Evolutionary conservation across 2,888 invertebrate species (phyloP).

Genomic region (Hypselothyrea guttata): DNA sequence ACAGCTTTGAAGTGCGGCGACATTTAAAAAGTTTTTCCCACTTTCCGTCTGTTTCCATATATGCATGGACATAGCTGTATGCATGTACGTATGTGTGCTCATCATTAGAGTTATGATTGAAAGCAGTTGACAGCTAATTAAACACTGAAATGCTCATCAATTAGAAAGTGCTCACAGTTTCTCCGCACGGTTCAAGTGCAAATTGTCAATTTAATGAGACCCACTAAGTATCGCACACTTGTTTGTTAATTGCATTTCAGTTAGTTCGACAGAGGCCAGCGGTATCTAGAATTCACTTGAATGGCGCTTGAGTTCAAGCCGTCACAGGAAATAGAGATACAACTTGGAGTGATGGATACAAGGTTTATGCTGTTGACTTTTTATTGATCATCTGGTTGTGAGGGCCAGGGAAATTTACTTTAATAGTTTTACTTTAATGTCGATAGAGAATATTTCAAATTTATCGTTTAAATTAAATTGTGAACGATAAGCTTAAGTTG

Average conservation of each 20-base stretch:
- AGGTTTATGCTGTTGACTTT: too few species aligned
- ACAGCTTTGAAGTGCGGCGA: constrained; percentile 68
- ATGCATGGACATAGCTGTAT: not conserved
- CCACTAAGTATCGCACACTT: constrained; percentile 1
- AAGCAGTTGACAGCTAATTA: constrained; percentile 46
- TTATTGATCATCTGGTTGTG: too few species aligned
- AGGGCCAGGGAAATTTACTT: too few species aligned
- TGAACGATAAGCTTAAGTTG: too few species aligned
- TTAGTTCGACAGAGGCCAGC: not conserved
- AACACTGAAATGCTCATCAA: constrained; percentile 48
- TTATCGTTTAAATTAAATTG: too few species aligned
- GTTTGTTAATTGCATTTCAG: not conserved
- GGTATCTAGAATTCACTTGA: not conserved
- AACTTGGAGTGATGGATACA: too few species aligned
- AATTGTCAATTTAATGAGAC: constrained; percentile 16
- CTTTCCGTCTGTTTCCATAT: not conserved
- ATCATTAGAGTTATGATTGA: constrained; percentile 4
- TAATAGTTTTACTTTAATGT: too few species aligned
- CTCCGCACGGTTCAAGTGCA: constrained; percentile 29
- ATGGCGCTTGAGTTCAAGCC: not conserved
- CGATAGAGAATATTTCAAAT: too few species aligned
- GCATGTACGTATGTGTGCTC: not conserved
- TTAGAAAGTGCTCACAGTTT: constrained; percentile 51
- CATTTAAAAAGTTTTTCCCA: constrained; percentile 45
- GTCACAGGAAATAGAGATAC: too few species aligned